Conservation (phyloP, 23 tunicate species). For the Halocynthia roretzi region DNA sequence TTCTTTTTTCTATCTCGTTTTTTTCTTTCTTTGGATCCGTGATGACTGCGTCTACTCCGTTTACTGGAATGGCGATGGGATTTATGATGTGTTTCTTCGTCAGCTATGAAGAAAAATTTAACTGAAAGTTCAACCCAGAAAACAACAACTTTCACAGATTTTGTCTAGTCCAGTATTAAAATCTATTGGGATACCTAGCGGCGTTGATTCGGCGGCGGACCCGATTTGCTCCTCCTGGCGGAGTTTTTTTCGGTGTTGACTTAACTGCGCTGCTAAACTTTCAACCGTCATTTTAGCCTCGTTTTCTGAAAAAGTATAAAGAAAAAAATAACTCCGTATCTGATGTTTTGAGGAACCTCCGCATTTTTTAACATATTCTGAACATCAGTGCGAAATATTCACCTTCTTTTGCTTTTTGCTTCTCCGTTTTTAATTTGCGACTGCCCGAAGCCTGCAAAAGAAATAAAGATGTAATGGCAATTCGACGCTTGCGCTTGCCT, state of each 20-base stretch:
- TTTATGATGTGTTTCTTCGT: slow-evolving; percentile 1
- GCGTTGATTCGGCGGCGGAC: slow-evolving; percentile 22
- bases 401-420: no score
- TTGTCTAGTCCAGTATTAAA: neutral
- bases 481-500: no score
- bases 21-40: slow-evolving; percentile 12
- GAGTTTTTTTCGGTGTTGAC: slow-evolving; percentile 34
- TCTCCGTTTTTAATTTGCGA: no score
- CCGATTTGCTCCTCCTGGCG: slow-evolving; percentile 14
- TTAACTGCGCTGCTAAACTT: slow-evolving; percentile 60
- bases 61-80: slow-evolving; percentile 11
- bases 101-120: neutral
- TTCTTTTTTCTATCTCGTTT: neutral
- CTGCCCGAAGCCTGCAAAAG: no score
- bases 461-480: neutral
- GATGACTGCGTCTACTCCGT: neutral
- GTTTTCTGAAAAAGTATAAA: no score
- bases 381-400: neutral
- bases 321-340: neutral
- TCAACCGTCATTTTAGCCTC: slow-evolving; percentile 49
- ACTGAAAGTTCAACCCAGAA: neutral
- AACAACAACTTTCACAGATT: neutral
- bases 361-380: neutral
- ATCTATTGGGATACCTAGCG: neutral
- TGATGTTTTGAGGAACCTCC: neutral